Base-by-base conservation (phyloP, 2,888 invertebrate genomes). In the Merodon equestris region DNA sequence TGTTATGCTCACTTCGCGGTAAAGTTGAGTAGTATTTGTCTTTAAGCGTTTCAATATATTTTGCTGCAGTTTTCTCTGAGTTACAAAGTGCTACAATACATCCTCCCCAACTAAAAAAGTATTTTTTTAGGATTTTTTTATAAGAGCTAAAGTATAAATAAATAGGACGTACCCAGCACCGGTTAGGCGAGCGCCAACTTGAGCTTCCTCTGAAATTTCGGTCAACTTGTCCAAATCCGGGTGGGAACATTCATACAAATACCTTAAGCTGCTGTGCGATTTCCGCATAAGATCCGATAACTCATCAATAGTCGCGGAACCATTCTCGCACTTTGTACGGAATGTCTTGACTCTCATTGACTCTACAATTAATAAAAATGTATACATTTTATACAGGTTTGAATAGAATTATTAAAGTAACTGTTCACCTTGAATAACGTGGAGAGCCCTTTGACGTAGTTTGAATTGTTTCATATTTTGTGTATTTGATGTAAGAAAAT, bases 181-280 rank as follows among this genome's bases (percentile, higher is more conserved):
- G 1, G 99, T 99, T 42, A 99, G 90, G 57, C 99, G 92, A n/a
- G 96, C 95, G 45, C 96, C 95, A n/a, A 94, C 90, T 18, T 92
- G 91, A 73, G 92, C 90, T 56, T 93, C 92, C 74, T 91, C 90
- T 9, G 95, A 95, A 85, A 94, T 88, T 34, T 93, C 90, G 15
- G 97, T 96, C 17, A 99, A 91, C 67, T 91, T 90, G 88, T 99
- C 97, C 82, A 99, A 90, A 84, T 94, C 93, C 0, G 93, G 91
- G 90, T 97, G 97, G 67, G 98, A 98, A 89, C 99, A 99, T 87
- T 99, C 96, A 88, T 97, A 99, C 2, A 95, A 90, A 75, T 93
- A 92, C 68, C 93, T 91, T 58, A 98, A 91, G 85, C 98, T 98
- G 40, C 91, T 89, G 86, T 99, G 99, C 84, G 98, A 98, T 64